A percentile compares a stretch with the other conserved stretches of the same genome.
phyloP scores from a whole-genome alignment of 92 coral and sea anemone genomes.

The Porites lobata region DNA sequence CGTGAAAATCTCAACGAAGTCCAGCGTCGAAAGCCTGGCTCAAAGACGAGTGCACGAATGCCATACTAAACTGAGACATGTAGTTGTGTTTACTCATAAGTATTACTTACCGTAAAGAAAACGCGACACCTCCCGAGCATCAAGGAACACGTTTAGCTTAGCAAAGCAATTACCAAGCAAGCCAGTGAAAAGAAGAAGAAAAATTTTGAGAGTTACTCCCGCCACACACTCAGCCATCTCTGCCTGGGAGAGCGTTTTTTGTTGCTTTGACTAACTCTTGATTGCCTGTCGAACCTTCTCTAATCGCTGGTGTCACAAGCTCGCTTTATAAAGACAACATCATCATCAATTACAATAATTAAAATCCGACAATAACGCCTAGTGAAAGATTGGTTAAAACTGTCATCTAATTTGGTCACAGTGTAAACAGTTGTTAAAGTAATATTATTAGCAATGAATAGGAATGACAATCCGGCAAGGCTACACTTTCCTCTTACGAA shows the following conservation, averaged over 20 bases:
- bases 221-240: not conserved
- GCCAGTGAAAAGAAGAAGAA: not conserved
- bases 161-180: constrained; percentile 46
- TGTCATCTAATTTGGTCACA: constrained; percentile 49
- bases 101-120: constrained; percentile 85
- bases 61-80: no score
- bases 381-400: constrained; percentile 44
- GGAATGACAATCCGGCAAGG: constrained; percentile 25
- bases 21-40: not conserved
- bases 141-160: constrained; percentile 83
- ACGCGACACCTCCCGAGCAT: constrained; percentile 86
- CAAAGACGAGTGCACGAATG: not conserved
- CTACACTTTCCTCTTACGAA: constrained; percentile 9
- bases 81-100: not conserved
- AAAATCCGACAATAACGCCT: constrained; percentile 60
- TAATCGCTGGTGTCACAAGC: constrained; percentile 35
- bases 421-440: constrained; percentile 47
- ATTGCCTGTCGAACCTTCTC: constrained; percentile 32
- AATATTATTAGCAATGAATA: constrained; percentile 41
- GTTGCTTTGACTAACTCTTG: constrained; percentile 30
- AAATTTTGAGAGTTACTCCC: not conserved
- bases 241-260: not conserved
- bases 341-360: constrained; percentile 72
- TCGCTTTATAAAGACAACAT: constrained; percentile 53
- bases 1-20: not conserved